These are phyloP conservation scores for Dallia pectoralis DNA, from an alignment of 2,797 vertebrate genomes.

Conservation along the genomic window DNA sequence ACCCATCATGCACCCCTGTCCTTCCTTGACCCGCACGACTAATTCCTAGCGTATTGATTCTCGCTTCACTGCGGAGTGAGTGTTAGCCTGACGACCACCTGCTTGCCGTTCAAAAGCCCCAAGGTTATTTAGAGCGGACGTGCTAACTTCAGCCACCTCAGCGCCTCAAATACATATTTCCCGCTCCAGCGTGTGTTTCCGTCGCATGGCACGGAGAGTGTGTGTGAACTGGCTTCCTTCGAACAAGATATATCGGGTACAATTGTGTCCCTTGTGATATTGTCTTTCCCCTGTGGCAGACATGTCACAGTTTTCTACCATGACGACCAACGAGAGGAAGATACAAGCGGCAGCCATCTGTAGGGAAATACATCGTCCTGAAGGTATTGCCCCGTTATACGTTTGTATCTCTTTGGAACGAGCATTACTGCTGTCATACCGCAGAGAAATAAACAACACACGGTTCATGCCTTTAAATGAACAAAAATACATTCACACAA, in stretches of 20 bases:
- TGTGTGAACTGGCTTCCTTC: conserved; percentile 14
- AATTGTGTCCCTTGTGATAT: conserved; percentile 20
- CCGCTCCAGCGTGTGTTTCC: conserved; percentile 25
- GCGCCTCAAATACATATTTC: conserved; percentile 57
- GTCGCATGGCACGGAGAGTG: background rate
- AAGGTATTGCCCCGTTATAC: conserved; percentile 71
- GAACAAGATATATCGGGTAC: conserved; percentile 24
- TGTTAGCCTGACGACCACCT: conserved; percentile 59
- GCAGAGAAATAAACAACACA: background rate
- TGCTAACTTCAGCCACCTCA: conserved; percentile 72
- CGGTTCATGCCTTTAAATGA: too few species aligned
- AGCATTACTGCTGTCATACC: background rate
- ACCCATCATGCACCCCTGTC: conserved; percentile 36
- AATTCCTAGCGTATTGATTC: conserved; percentile 67
- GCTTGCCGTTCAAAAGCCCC: conserved; percentile 59
- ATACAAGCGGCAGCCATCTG: conserved; percentile 90
- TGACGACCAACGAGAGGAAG: conserved; percentile 84
- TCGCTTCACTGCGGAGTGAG: conserved; percentile 48
- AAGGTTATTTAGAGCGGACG: conserved; percentile 77
- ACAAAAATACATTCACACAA: background rate
- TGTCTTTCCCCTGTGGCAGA: conserved; percentile 69
- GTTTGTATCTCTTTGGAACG: background rate
- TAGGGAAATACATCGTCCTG: conserved; percentile 83
- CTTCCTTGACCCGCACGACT: conserved; percentile 52
- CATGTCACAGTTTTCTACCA: conserved; percentile 88